Evolutionary conservation across 2,888 invertebrate species (phyloP), one percentile per base, ranked within the genome.

Genomic region (Erebia aethiops): DNA sequence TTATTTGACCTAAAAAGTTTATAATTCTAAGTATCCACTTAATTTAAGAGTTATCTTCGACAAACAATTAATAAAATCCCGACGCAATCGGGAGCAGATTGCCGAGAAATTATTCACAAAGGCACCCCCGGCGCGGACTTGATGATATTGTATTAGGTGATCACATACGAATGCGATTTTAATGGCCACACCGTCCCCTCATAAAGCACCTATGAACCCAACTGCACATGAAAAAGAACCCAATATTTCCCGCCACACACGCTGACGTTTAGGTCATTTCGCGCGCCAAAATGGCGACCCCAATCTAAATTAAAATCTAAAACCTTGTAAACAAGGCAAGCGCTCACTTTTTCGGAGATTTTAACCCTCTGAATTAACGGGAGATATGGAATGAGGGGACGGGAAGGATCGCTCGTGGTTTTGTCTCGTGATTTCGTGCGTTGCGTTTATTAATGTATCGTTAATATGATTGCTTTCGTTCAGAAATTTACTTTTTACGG

Each of bases 221-320:
- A 86, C 61, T 52, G 71, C 77, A 54, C 70, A 75, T 72, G 79
- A 69, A 76, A 84, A 81, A 88, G 78, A 81, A 79, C 77, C 75
- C 76, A 82, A 79, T 84, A 85, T 84, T 62, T 78, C 75, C 77
- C 80, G 81, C 77, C 76, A 73, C 73, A 77, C 69, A 71, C 56
- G 67, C 18, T 77, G 85, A 75, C 86, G 81, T 78, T 88, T 92
- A 87, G 78, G 87, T 76, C 88, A 75, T 86, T 90, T 85, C 76
- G 72, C 76, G 71, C 76, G 77, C 67, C 75, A 77, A 67, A 63
- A 70, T 73, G 74, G 69, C 88, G 80, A 91, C 93, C 93, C 94
- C 93, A 93, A 94, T 94, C 94, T 94, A 94, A 94, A 94, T 94
- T 94, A 94, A 94, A 94, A 94, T 94, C 94, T 94, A 93, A 94